Evolutionary conservation across 1,140 invertebrate genomes (phyloP).

Genomic region (Ceratitis capitata): DNA sequence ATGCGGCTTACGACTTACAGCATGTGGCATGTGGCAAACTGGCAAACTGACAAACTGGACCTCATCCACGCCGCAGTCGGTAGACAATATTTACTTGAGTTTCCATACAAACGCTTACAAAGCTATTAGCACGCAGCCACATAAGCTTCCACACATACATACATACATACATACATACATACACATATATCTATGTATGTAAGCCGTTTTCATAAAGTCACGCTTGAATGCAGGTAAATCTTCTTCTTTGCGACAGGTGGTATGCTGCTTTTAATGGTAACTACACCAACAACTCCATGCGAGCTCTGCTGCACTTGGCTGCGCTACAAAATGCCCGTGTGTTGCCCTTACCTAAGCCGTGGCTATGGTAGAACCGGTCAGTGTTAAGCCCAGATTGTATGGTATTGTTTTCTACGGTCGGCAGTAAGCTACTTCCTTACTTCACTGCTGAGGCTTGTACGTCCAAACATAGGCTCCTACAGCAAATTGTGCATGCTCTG

Average conservation of each 20-base stretch:
- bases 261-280: background rate
- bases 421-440: background rate
- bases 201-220: background rate
- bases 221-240: constrained; percentile 8
- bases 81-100: constrained; percentile 3
- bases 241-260: background rate
- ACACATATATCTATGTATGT: background rate
- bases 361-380: background rate
- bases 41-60: background rate
- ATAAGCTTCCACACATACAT: background rate
- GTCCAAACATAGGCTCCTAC: no score
- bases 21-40: background rate
- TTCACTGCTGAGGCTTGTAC: no score
- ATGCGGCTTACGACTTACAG: background rate
- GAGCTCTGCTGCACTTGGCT: no score
- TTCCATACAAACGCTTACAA: background rate
- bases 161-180: background rate
- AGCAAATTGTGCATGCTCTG: no score
- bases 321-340: background rate
- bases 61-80: background rate
- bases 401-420: background rate
- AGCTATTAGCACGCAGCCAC: background rate
- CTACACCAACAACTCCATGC: no score
- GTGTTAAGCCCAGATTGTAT: background rate
- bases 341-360: background rate